Evolutionary conservation across 2,888 invertebrate species (phyloP), one percentile per base, ranked within the genome.

Genomic region (Thyatira batis): DNA sequence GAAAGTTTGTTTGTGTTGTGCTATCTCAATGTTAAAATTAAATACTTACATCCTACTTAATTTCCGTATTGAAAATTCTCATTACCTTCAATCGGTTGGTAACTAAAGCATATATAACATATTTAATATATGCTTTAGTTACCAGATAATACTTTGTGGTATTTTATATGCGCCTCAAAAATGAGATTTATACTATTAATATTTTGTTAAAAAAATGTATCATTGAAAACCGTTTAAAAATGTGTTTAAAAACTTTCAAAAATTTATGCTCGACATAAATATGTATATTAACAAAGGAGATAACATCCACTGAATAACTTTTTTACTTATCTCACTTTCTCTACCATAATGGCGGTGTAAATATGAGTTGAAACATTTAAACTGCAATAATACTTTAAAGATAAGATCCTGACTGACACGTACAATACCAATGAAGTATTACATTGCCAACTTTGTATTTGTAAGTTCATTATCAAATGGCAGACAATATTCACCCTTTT

Each of bases 351-450:
- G 51, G 58, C 55, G 25, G 50, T 33, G 45, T 51, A 52, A 50
- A 60, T 62, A 58, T 57, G 43, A 50, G 43, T 63, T 57, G 57
- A 43, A 50, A 58, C 50, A 45, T 52, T 25, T 57, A 39, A 52
- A 53, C 50, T 30, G 45, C 52, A 53, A 57, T 61, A 68, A 56
- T 54, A 45, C 62, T 55, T 54, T 33, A 54, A 49, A 63, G 65
- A 74, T 69, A 63, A 68, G 55, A 66, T 71, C 55, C 52, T 54
- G 17, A 17, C 48, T 48, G 48, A 53, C 54, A 52, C 45, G 54
- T 60, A 62, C 65, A 68, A 59, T 71, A 64, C 60, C 64, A 64
- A 67, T 67, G 63, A 64, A 61, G 56, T 66, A 58, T 63, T 61
- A 49, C 53, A 49, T 63, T 61, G 50, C 44, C 58, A 53, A 65